A percentile compares a stretch with the other conserved stretches of the same genome.
phyloP scores from a whole-genome alignment of 2,888 invertebrate genomes.

The Cerastoderma edule region DNA sequence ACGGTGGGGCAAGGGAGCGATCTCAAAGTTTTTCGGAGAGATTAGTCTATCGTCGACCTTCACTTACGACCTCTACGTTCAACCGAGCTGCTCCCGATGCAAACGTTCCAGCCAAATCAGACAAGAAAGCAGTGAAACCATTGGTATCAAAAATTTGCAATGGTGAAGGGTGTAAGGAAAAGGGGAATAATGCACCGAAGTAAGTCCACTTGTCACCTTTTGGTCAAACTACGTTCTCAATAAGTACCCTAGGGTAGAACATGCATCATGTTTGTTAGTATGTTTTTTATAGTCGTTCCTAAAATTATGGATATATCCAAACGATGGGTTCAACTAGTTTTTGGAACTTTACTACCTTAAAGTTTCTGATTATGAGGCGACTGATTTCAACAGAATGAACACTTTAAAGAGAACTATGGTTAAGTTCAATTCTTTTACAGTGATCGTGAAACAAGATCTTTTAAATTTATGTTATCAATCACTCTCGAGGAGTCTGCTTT shows the following conservation, averaged over 20 bases:
- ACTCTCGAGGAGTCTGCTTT: no score
- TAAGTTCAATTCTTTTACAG: no score
- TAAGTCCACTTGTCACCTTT: background rate
- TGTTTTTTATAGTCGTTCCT: background rate
- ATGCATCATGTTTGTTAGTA: background rate
- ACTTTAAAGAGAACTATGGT: no score
- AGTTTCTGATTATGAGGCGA: background rate
- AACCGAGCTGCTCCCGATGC: conserved; percentile 2
- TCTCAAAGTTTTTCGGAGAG: conserved; percentile 9
- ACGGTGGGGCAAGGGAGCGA: background rate
- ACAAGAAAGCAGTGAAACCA: background rate
- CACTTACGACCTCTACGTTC: background rate
- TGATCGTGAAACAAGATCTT: no score
- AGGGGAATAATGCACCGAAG: background rate
- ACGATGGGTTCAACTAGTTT: background rate
- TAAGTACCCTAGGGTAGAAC: no score
- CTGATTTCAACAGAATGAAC: background rate
- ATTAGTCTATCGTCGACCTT: conserved; percentile 1
- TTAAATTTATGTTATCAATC: no score
- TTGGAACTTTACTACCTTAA: background rate
- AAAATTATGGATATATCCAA: background rate
- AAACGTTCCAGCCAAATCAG: background rate
- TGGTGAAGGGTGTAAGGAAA: background rate
- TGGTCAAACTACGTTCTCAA: no score
- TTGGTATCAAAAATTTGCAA: background rate